Percentiles rank a stretch among this genome's conserved stretches.
Evolutionary conservation across 2,797 vertebrate genomes (phyloP).

Genomic region (Malacoraja senta): DNA sequence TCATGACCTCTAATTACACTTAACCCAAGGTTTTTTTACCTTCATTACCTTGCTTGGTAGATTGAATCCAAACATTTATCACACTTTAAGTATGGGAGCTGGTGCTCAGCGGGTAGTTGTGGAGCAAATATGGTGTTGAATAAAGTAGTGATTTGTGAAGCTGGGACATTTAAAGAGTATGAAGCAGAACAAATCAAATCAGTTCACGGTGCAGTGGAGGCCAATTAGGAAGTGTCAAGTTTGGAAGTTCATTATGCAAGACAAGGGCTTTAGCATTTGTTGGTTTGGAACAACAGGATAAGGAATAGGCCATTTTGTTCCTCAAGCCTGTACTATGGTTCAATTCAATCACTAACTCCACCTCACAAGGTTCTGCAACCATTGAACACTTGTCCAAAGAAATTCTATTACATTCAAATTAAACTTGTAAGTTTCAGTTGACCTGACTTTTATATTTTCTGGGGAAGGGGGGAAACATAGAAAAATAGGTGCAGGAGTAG

Average conservation of each 20-base stretch:
- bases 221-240: neutral
- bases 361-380: neutral
- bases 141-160: neutral
- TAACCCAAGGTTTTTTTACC: constrained; percentile 11
- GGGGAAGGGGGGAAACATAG: neutral
- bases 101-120: neutral
- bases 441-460: neutral
- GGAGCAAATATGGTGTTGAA: neutral
- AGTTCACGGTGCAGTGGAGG: neutral
- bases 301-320: neutral
- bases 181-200: neutral
- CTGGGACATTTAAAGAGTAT: neutral
- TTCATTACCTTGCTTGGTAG: neutral
- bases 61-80: constrained; percentile 27
- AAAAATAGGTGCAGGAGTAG: no score
- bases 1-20: neutral
- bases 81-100: neutral
- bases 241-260: neutral
- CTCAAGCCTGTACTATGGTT: neutral
- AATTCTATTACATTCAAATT: neutral
- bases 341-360: neutral
- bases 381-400: neutral
- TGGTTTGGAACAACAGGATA: neutral
- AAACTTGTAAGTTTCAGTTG: neutral
- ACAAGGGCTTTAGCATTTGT: neutral